A percentile compares a stretch with the other conserved stretches of the same genome.
Conservation (phyloP, 2,888 invertebrate species). For the Listrodromus nycthemerus region DNA sequence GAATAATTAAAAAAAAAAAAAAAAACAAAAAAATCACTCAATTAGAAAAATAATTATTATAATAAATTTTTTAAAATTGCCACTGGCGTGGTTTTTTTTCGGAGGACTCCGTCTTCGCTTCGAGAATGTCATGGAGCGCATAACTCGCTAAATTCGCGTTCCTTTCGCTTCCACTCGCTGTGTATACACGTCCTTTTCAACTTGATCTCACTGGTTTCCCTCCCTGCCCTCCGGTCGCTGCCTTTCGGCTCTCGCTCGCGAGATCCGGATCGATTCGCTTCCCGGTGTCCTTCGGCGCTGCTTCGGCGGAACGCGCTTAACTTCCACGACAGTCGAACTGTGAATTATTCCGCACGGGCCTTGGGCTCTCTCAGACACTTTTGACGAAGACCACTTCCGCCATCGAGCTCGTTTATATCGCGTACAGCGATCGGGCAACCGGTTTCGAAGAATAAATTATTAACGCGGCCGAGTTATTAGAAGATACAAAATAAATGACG, state of each 20-base stretch:
- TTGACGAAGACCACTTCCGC: slow-evolving; percentile 30
- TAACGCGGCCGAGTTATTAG: background rate
- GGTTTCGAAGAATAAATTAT: slow-evolving; percentile 10
- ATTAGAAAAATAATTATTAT: background rate
- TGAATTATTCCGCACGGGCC: slow-evolving; percentile 33
- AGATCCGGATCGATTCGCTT: slow-evolving; percentile 58
- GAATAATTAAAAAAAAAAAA: no score
- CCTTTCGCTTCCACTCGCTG: slow-evolving; percentile 7
- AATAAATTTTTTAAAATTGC: slow-evolving; percentile 4
- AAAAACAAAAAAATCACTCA: no score
- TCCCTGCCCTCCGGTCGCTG: background rate
- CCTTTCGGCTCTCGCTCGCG: slow-evolving; percentile 1
- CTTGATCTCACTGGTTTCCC: slow-evolving; percentile 29
- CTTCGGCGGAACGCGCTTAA: slow-evolving; percentile 21
- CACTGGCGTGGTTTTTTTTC: slow-evolving; percentile 39
- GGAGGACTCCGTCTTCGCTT: slow-evolving; percentile 33
- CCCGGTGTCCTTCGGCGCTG: slow-evolving; percentile 45
- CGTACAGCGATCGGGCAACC: background rate
- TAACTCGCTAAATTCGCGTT: slow-evolving; percentile 31
- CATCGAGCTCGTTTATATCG: background rate
- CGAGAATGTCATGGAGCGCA: background rate
- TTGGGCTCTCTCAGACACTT: slow-evolving; percentile 17
- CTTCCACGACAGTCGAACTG: slow-evolving; percentile 14
- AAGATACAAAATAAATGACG: background rate
- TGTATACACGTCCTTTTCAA: slow-evolving; percentile 20